These are phyloP conservation scores for Chymomyza amoena DNA, from an alignment of 2,888 invertebrate species.

Conservation along the genomic window DNA sequence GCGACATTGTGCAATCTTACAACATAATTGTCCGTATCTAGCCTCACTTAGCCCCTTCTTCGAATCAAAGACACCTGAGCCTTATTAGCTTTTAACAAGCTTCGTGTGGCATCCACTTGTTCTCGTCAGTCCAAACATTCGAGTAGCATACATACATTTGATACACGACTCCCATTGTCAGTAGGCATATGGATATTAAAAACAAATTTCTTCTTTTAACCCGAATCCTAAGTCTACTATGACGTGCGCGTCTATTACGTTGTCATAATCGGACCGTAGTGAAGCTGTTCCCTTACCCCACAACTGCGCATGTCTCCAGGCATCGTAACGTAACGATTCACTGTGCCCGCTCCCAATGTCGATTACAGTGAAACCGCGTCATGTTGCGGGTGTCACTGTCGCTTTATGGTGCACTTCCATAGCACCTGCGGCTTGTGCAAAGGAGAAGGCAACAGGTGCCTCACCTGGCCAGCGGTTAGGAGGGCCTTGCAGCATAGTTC, in stretches of 20 bases:
- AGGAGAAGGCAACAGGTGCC: slow-evolving; percentile 57
- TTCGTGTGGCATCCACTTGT: slow-evolving; percentile 18
- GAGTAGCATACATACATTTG: slow-evolving; percentile 26
- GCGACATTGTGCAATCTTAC: slow-evolving; percentile 53
- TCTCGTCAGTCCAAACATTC: neutral
- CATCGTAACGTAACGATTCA: neutral
- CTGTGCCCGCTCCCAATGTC: neutral
- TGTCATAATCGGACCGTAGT: neutral
- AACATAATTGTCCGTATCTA: slow-evolving; percentile 54
- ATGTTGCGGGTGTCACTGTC: neutral
- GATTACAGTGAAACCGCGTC: slow-evolving; percentile 1
- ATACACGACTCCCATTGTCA: slow-evolving; percentile 37
- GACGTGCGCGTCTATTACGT: slow-evolving; percentile 5
- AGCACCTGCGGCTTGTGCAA: slow-evolving; percentile 1
- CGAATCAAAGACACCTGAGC: slow-evolving; percentile 53
- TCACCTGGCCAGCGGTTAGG: neutral
- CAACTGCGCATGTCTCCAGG: slow-evolving; percentile 58
- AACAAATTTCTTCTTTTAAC: neutral
- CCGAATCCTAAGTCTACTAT: slow-evolving; percentile 9
- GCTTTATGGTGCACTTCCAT: neutral
- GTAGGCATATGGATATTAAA: slow-evolving; percentile 49
- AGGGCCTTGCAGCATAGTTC: neutral
- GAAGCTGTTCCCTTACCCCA: neutral
- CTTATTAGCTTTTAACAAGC: slow-evolving; percentile 48
- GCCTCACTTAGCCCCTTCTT: slow-evolving; percentile 30